Percentiles rank a stretch among this genome's conserved stretches.
These are phyloP conservation scores for Clarias fuscus DNA, from an alignment of 2,797 vertebrate genomes.

Conservation along the genomic window DNA sequence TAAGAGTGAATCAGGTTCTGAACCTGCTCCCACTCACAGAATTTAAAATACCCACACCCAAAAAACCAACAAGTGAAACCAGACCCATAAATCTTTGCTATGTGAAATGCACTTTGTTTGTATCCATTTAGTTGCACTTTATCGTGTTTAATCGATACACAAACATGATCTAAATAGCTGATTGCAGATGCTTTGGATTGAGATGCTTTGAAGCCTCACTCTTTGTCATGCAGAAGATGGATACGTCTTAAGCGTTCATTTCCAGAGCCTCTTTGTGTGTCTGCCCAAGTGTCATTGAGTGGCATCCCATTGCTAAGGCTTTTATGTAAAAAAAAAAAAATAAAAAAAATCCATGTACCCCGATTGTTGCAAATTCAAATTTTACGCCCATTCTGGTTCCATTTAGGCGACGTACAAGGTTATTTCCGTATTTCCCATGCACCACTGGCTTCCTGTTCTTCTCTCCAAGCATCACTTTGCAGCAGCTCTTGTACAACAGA, in stretches of 20 bases:
- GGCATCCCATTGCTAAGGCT: constrained; percentile 28
- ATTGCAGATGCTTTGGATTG: background rate
- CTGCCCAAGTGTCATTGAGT: constrained; percentile 33
- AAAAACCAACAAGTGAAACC: background rate
- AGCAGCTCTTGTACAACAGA: background rate
- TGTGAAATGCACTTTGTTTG: background rate
- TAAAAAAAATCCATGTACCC: constrained; percentile 29
- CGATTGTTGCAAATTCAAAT: constrained; percentile 28
- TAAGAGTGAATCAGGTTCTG: constrained; percentile 10
- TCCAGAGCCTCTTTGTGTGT: constrained; percentile 24
- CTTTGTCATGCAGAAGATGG: constrained; percentile 9
- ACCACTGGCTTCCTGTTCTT: background rate
- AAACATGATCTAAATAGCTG: background rate
- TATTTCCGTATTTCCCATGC: constrained; percentile 1
- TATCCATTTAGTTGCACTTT: background rate
- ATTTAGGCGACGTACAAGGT: constrained; percentile 18
- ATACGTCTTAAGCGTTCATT: constrained; percentile 40
- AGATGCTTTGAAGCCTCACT: background rate
- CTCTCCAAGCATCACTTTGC: constrained; percentile 11
- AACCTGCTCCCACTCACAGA: constrained; percentile 21
- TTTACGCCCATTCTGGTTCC: constrained; percentile 33
- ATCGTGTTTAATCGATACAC: background rate
- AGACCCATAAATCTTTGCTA: constrained; percentile 3
- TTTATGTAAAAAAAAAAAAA: constrained; percentile 20
- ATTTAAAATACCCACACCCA: constrained; percentile 8